phyloP scores from a whole-genome alignment of 2,797 vertebrate species.

The Lophotriccus pileatus region DNA sequence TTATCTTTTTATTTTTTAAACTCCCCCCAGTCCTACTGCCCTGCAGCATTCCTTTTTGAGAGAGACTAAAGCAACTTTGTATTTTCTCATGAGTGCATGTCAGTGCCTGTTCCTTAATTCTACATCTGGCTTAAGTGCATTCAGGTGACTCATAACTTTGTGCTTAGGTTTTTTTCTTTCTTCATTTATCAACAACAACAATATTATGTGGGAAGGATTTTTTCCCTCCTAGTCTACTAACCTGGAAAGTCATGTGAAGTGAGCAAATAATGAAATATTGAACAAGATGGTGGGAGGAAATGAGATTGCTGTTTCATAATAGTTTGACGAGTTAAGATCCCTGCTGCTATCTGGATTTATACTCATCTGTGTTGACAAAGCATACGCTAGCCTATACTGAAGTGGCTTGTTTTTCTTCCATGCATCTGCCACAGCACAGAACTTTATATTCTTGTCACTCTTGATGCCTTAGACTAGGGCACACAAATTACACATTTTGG shows the following conservation, averaged over 20 bases:
- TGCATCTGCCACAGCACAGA: background rate
- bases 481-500: background rate
- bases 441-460: background rate
- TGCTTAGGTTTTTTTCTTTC: background rate
- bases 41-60: slow-evolving; percentile 48
- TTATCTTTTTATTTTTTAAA: slow-evolving; percentile 40
- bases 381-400: background rate
- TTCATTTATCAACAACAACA: slow-evolving; percentile 47
- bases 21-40: slow-evolving; percentile 41
- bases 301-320: background rate
- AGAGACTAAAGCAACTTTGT: slow-evolving; percentile 40
- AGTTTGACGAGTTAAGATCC: background rate
- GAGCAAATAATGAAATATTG: background rate
- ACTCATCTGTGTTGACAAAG: background rate
- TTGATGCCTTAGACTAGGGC: background rate
- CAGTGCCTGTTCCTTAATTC: slow-evolving; percentile 33
- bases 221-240: background rate
- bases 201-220: background rate
- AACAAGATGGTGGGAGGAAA: background rate
- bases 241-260: background rate
- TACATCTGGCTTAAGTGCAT: slow-evolving; percentile 19
- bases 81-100: slow-evolving; percentile 3
- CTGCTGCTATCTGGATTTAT: background rate
- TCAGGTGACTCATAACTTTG: slow-evolving; percentile 38
- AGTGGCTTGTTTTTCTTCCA: background rate